Evolutionary conservation across 1,140 invertebrate genomes (phyloP).

Genomic region (Temnothorax nylanderi): DNA sequence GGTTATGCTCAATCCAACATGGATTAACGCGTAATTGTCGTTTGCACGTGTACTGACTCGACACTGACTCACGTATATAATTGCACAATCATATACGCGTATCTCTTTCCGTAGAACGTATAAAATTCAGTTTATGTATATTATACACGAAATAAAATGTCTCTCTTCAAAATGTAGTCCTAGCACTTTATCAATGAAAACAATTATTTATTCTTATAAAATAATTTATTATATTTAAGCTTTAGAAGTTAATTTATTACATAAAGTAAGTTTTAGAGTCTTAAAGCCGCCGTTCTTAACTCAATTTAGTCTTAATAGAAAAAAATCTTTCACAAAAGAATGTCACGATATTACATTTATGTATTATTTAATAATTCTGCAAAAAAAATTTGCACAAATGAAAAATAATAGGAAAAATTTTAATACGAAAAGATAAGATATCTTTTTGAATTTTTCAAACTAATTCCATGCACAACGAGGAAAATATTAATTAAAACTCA

Average conservation of each 20-base stretch:
- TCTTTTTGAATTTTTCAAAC: background rate
- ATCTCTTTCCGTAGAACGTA: background rate
- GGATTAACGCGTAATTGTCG: constrained; percentile 1
- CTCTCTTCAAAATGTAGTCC: background rate
- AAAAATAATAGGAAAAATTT: background rate
- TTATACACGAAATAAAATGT: background rate
- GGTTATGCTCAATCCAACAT: background rate
- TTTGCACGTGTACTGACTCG: background rate
- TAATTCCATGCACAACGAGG: background rate
- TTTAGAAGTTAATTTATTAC: too few relatives aligned
- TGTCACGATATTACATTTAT: background rate
- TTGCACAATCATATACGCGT: background rate
- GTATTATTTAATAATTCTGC: background rate
- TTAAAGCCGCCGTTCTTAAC: background rate
- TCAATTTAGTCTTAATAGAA: background rate
- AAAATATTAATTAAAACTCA: constrained; percentile 6
- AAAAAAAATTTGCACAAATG: background rate
- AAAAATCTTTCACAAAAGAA: background rate
- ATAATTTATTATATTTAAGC: too few relatives aligned
- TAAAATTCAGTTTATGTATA: background rate
- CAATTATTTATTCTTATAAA: background rate
- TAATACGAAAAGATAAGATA: background rate
- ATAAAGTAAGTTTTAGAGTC: background rate
- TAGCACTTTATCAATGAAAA: background rate
- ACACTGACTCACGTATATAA: constrained; percentile 22